Percentiles rank a stretch among this genome's conserved stretches.
phyloP scores from a whole-genome alignment of 1,140 invertebrate genomes.

The Halesus radiatus region DNA sequence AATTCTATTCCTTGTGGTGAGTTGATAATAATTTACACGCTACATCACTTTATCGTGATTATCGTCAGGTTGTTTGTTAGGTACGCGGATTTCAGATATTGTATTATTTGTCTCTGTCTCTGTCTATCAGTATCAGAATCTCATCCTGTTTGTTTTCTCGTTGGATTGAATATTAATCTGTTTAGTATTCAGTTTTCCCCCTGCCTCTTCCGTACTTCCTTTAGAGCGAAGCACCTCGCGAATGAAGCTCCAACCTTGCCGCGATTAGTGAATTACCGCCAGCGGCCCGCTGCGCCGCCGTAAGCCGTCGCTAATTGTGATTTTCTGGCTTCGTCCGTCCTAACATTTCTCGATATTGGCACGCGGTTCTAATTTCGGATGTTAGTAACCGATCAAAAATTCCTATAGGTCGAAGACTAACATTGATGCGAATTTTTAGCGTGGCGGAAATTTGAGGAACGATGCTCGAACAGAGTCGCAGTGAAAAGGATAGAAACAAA shows the following conservation, averaged over 20 bases:
- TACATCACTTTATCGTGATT: background rate
- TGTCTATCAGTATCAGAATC: background rate
- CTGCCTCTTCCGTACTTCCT: no score
- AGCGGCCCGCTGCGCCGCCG: background rate
- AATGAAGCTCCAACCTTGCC: conserved; percentile 30
- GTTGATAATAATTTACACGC: conserved; percentile 9
- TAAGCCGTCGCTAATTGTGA: conserved; percentile 24
- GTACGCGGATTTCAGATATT: background rate
- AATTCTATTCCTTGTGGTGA: background rate
- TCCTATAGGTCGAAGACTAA: conserved; percentile 2
- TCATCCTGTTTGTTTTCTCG: background rate
- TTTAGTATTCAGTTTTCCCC: background rate
- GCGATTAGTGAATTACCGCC: conserved; percentile 35
- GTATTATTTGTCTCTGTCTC: conserved; percentile 9
- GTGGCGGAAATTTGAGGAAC: no score
- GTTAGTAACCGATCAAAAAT: background rate
- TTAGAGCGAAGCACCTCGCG: background rate
- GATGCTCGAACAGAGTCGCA: no score
- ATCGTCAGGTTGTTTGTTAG: background rate
- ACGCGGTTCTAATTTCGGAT: conserved; percentile 27
- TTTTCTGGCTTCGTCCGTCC: conserved; percentile 16
- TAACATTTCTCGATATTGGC: conserved; percentile 32
- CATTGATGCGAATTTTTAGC: background rate
- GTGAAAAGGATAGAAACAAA: no score
- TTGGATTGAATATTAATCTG: background rate